Evolutionary conservation across 2,113 vertebrate species (phyloP), one percentile per base, ranked within the genome.

Genomic region (Chrysemys picta): DNA sequence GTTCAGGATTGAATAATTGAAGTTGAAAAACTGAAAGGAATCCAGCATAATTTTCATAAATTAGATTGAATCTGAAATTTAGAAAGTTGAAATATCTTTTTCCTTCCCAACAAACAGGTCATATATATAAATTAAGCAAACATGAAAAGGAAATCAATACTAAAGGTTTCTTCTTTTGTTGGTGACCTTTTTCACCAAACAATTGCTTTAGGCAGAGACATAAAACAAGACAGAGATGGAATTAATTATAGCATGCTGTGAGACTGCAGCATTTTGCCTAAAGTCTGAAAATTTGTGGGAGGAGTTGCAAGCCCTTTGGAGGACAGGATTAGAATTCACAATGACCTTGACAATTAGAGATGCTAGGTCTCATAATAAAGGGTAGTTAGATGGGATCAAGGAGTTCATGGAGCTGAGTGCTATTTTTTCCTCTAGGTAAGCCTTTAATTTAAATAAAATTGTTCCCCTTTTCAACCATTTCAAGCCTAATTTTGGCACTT

Each of bases 151-250:
- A 53, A 96, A 83, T 57, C 38, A 65, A 35, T 86, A 91, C 10
- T 49, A 92, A 95, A 88, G 29, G 0, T 21, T 87, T 79, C 54
- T 95, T 92, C 49, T 95, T 93, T 52, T 87, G 25, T 10, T 93
- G 54, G 80, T 82, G 56, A 93, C 29, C 13, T 93, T 96, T 96
- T 95, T 78, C 53, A 88, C 22, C 17, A 86, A 69, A 29, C 82
- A 92, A 95, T 96, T 86, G 29, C 24, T 92, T 95, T 80, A 93
- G 92, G 94, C 25, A 78, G 22, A 17, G 84, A 47, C n/a, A 91
- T 72, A 89, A 92, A 89, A 91, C 35, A 95, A 94, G 81, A 59
- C 10, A 89, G 47, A 88, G 16, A 1, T 93, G 10, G 19, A 91
- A 93, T 88, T 91, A 76, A 47, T 25, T 45, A 47, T 86, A 38